Conservation (phyloP, 64 coral and sea anemone species). For the Dendrophyllia cribrosa region DNA sequence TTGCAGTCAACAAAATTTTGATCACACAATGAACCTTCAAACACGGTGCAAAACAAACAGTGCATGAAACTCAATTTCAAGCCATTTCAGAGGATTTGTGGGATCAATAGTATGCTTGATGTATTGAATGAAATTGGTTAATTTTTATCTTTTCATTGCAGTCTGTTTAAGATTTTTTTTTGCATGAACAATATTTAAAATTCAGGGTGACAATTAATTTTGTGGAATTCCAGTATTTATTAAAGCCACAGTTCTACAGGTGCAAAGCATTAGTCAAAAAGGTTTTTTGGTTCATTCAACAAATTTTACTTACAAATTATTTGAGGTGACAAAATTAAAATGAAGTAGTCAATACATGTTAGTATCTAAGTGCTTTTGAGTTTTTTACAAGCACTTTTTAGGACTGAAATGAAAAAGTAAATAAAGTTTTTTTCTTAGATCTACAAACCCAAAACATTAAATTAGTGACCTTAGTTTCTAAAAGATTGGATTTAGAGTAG, state of each 20-base stretch:
- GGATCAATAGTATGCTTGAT: neutral
- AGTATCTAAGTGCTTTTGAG: too few species aligned
- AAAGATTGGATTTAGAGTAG: too few species aligned
- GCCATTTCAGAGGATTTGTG: neutral
- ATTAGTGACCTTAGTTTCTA: too few species aligned
- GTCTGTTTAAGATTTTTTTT: neutral
- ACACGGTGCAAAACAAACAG: too few species aligned
- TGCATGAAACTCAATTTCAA: neutral
- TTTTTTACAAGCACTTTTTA: neutral
- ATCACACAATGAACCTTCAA: too few species aligned
- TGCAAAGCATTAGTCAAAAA: neutral
- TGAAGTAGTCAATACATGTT: neutral
- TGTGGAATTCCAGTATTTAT: neutral
- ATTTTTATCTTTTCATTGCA: neutral
- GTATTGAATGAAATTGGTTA: neutral
- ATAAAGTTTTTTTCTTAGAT: too few species aligned
- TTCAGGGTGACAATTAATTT: neutral
- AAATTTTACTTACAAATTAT: neutral
- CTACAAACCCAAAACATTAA: too few species aligned
- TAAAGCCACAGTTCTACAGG: neutral
- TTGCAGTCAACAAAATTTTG: too few species aligned
- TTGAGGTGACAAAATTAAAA: neutral
- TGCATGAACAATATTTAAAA: neutral
- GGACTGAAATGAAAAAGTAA: neutral
- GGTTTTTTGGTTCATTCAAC: neutral